These are phyloP conservation scores for Drosophila azteca DNA, from an alignment of 1,140 invertebrate genomes.

Conservation along the genomic window DNA sequence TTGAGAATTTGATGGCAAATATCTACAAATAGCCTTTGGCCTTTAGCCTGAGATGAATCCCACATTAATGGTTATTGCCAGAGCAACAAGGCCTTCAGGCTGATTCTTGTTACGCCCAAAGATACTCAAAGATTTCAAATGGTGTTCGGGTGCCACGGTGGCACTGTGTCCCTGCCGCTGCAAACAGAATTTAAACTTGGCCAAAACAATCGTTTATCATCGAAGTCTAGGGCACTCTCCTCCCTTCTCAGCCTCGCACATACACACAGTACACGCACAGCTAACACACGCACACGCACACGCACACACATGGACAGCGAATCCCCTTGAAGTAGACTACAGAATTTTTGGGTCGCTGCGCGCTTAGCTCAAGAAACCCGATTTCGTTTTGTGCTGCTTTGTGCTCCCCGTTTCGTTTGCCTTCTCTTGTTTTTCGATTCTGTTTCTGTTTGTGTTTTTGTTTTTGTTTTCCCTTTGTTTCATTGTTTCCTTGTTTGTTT, in stretches of 20 bases:
- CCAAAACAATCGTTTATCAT: constrained; percentile 72
- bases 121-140: background rate
- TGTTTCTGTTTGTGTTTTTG: constrained; percentile 13
- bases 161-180: constrained; percentile 7
- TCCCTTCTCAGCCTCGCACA: constrained; percentile 6
- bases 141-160: background rate
- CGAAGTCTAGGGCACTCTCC: constrained; percentile 9
- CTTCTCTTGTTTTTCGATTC: too few species aligned
- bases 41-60: too few species aligned
- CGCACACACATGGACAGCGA: constrained; percentile 8
- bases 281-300: constrained; percentile 10
- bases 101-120: too few species aligned
- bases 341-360: constrained; percentile 49
- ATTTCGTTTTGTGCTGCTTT: background rate
- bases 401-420: too few species aligned
- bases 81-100: too few species aligned
- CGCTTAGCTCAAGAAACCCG: constrained; percentile 29
- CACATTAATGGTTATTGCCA: too few species aligned
- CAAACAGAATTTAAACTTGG: constrained; percentile 60
- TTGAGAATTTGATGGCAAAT: too few species aligned
- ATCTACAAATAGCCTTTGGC: too few species aligned
- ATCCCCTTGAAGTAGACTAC: constrained; percentile 59
- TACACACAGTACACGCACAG: constrained; percentile 17
- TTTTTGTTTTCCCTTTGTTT: constrained; percentile 6
- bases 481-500: constrained; percentile 29